These are phyloP conservation scores for Adelognathus sp. DNA, from an alignment of 2,888 invertebrate genomes.

Conservation along the genomic window DNA sequence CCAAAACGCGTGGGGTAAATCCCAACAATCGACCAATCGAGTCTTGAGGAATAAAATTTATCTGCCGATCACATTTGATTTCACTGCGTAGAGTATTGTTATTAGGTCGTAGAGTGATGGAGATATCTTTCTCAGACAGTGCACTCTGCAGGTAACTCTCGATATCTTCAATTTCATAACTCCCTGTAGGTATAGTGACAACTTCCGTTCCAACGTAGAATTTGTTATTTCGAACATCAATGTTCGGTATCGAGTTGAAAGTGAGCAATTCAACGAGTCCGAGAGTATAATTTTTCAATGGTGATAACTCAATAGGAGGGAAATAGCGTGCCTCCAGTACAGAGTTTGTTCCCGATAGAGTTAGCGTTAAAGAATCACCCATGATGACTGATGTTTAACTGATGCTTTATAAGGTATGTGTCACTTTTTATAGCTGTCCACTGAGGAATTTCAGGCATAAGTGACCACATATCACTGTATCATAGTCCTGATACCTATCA, in stretches of 20 bases:
- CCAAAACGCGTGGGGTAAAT: slow-evolving; percentile 34
- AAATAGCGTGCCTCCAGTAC: slow-evolving; percentile 60
- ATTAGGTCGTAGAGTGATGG: slow-evolving; percentile 59
- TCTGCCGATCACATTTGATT: slow-evolving; percentile 63
- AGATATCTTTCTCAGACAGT: slow-evolving; percentile 1
- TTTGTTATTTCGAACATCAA: slow-evolving; percentile 68
- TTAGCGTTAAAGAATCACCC: slow-evolving; percentile 63
- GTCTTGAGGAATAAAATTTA: slow-evolving; percentile 62
- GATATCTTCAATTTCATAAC: slow-evolving; percentile 41
- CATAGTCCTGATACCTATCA: slow-evolving; percentile 65
- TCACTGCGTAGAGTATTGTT: slow-evolving; percentile 65
- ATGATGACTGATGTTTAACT: slow-evolving; percentile 1
- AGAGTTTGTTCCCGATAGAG: slow-evolving; percentile 62
- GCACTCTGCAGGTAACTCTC: slow-evolving; percentile 44
- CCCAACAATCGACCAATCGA: slow-evolving; percentile 55
- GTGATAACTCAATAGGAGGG: slow-evolving; percentile 64
- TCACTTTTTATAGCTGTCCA: not conserved
- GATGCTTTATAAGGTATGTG: not conserved
- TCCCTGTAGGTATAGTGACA: slow-evolving; percentile 23
- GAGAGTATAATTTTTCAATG: slow-evolving; percentile 58
- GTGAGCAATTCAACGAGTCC: no score
- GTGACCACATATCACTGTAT: slow-evolving; percentile 1
- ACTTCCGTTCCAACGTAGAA: not conserved
- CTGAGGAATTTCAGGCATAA: no score
- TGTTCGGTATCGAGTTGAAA: slow-evolving; percentile 73